These are phyloP conservation scores for Melangyna quadrimaculata DNA, from an alignment of 2,888 invertebrate genomes.

Conservation along the genomic window DNA sequence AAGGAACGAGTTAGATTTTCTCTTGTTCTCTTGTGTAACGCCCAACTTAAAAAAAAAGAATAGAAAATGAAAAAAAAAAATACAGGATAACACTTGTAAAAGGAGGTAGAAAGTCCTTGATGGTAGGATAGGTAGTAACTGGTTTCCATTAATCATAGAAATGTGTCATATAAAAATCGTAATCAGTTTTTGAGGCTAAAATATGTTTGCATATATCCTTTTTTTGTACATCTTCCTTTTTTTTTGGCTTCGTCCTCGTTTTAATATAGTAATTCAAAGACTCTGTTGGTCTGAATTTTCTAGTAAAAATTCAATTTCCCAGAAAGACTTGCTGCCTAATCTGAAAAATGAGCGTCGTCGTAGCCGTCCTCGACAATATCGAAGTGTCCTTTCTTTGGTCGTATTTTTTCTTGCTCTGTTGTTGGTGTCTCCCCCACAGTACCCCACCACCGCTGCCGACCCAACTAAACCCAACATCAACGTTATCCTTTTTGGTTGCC, in stretches of 20 bases:
- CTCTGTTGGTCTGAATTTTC: neutral
- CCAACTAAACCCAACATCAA: slow-evolving; percentile 1
- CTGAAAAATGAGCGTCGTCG: slow-evolving; percentile 36
- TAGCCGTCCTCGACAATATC: slow-evolving; percentile 49
- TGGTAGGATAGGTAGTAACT: neutral
- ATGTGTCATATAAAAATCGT: slow-evolving; percentile 81
- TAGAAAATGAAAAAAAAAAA: neutral
- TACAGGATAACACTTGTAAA: slow-evolving; percentile 60
- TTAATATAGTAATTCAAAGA: slow-evolving; percentile 22
- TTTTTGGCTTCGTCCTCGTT: neutral
- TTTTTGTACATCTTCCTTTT: neutral
- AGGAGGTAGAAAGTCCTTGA: slow-evolving; percentile 29
- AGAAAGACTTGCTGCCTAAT: slow-evolving; percentile 48
- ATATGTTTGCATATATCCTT: slow-evolving; percentile 74
- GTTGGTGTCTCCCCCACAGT: neutral
- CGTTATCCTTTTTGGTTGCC: slow-evolving; percentile 66
- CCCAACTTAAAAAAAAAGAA: neutral
- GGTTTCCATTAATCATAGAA: slow-evolving; percentile 76
- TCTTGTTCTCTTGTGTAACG: neutral
- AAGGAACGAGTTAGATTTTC: neutral
- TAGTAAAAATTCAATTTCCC: slow-evolving; percentile 55
- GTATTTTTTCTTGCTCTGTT: slow-evolving; percentile 4
- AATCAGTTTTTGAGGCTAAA: slow-evolving; percentile 80
- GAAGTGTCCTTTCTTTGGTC: slow-evolving; percentile 54
- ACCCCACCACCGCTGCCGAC: too few relatives aligned